A percentile compares a stretch with the other conserved stretches of the same genome.
phyloP scores from a whole-genome alignment of 2,113 vertebrate genomes.

The Chionodraco myersi region DNA sequence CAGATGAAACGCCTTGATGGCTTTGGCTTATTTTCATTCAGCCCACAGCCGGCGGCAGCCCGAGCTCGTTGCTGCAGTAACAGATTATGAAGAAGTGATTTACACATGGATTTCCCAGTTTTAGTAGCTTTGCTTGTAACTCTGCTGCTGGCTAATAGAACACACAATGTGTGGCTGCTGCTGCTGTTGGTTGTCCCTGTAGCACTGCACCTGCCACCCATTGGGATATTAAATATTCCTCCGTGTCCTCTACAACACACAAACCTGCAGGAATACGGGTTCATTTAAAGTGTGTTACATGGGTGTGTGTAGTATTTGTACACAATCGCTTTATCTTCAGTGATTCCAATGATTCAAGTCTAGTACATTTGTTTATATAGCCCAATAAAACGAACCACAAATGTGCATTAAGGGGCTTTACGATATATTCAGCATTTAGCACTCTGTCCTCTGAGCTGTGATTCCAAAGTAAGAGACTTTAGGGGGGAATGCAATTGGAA shows the following conservation, averaged over 20 bases:
- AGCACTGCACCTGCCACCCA: constrained; percentile 28
- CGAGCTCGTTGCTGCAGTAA: constrained; percentile 44
- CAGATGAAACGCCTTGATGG: constrained; percentile 50
- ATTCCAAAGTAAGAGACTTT: background rate
- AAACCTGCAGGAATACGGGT: background rate
- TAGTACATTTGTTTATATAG: background rate
- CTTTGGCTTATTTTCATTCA: constrained; percentile 57
- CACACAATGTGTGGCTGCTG: constrained; percentile 25
- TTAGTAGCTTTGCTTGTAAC: constrained; percentile 48
- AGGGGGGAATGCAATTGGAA: background rate
- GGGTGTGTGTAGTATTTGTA: background rate
- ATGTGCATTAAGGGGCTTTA: background rate
- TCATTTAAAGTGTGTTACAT: background rate
- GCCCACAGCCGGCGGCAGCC: constrained; percentile 32
- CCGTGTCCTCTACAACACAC: background rate
- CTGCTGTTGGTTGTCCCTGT: constrained; percentile 36
- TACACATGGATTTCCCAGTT: constrained; percentile 60
- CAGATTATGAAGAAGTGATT: constrained; percentile 60
- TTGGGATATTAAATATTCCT: constrained; percentile 3
- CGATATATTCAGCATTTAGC: background rate
- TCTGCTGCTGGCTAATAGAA: constrained; percentile 52
- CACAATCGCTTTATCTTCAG: background rate
- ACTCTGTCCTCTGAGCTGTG: background rate
- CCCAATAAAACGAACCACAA: background rate
- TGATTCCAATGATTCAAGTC: background rate